Conservation (phyloP, 2,888 invertebrate genomes). For the Octodonta nipae region DNA sequence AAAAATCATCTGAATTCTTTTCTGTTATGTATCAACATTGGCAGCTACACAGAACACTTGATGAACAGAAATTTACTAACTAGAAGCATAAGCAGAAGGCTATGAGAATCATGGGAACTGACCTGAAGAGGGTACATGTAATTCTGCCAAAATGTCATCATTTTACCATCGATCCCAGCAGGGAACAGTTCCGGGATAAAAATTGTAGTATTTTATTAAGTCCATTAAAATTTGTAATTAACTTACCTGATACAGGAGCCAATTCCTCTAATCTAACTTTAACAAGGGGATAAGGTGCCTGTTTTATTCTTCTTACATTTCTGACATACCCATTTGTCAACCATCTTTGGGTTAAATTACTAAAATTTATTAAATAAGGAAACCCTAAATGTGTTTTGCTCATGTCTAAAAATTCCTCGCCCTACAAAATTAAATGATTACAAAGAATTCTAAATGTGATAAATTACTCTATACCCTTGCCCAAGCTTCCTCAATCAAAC, state of each 20-base stretch:
- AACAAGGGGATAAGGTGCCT: slow-evolving; percentile 71
- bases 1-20: no score
- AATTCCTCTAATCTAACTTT: slow-evolving; percentile 47
- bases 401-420: slow-evolving; percentile 58
- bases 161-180: no score
- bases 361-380: slow-evolving; percentile 64
- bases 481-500: slow-evolving; percentile 73
- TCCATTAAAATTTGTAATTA: not conserved
- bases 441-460: not conserved
- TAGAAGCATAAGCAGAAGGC: no score
- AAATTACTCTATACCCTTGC: slow-evolving; percentile 40
- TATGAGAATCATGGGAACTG: no score
- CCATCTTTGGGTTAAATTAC: slow-evolving; percentile 59
- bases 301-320: slow-evolving; percentile 59
- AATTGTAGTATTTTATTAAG: not conserved
- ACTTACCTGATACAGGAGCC: slow-evolving; percentile 27
- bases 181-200: no score
- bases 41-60: no score
- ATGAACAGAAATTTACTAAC: no score
- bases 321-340: slow-evolving; percentile 58
- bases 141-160: no score
- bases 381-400: slow-evolving; percentile 53
- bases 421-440: no score
- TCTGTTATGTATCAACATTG: no score
- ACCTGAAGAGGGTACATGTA: no score